Evolutionary conservation across 2,888 invertebrate genomes (phyloP).

Genomic region (Agonopterix alstromeriana): DNA sequence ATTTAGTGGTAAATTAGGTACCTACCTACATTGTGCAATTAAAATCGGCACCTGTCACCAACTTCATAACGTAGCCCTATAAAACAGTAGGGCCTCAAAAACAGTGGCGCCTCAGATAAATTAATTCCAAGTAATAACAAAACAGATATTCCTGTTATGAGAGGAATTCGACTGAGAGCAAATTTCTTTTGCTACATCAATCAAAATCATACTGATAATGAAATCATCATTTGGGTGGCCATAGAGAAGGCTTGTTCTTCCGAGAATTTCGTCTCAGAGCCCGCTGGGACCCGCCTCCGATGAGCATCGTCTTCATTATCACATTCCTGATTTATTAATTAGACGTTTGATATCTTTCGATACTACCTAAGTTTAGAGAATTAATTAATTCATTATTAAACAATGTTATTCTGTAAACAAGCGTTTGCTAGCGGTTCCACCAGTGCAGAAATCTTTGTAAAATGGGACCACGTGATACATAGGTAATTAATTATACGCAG

Average conservation of each 20-base stretch:
- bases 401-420: no score
- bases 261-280: conserved; percentile 47
- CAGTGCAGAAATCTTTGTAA: no score
- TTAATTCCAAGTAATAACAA: conserved; percentile 73
- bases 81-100: conserved; percentile 29
- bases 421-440: no score
- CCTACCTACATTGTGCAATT: no score
- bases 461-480: no score
- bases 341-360: conserved; percentile 34
- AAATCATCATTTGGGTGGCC: conserved; percentile 77
- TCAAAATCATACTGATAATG: conserved; percentile 77
- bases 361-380: not conserved
- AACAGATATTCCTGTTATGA: conserved; percentile 64
- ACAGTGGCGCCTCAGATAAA: conserved; percentile 69
- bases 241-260: conserved; percentile 60
- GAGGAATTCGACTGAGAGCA: conserved; percentile 61
- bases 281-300: conserved; percentile 15
- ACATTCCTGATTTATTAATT: conserved; percentile 76
- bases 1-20: no score
- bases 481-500: no score
- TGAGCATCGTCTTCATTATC: conserved; percentile 61
- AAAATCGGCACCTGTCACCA: no score
- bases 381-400: not conserved
- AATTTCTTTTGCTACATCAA: conserved; percentile 72
- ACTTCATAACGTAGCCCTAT: no score